phyloP scores from a whole-genome alignment of 2,113 vertebrate genomes.

The Microcebus lehilahytsara region DNA sequence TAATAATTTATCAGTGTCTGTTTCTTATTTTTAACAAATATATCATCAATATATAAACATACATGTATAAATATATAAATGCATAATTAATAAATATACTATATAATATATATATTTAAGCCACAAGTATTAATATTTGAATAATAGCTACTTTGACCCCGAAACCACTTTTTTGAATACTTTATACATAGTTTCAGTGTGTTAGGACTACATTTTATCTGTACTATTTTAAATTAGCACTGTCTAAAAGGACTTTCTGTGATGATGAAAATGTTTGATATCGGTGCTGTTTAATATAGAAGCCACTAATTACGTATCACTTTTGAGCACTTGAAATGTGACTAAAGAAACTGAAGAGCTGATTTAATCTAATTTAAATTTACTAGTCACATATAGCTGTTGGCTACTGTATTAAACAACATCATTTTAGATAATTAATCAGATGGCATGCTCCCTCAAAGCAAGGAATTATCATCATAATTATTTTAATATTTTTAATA shows the following conservation, averaged over 20 bases:
- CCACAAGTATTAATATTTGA: background rate
- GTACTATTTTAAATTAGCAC: background rate
- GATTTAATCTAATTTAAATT: background rate
- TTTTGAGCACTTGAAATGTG: background rate
- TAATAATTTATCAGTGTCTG: background rate
- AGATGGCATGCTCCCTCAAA: background rate
- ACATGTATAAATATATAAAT: background rate
- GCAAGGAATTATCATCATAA: background rate
- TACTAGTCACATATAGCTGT: background rate
- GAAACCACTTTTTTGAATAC: background rate
- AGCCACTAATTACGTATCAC: background rate
- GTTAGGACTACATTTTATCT: background rate
- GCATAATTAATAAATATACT: background rate
- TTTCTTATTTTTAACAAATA: background rate
- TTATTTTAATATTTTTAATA: background rate
- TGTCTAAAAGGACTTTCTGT: background rate
- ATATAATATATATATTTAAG: background rate
- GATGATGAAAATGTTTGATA: background rate
- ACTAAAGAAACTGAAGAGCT: background rate
- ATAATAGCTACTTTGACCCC: background rate
- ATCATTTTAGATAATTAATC: background rate
- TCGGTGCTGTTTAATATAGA: background rate
- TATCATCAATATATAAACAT: background rate
- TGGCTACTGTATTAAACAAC: background rate
- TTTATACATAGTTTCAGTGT: background rate